A percentile compares a stretch with the other conserved stretches of the same genome.
phyloP scores from a whole-genome alignment of 2,113 vertebrate genomes.

The Turdus rufiventris region DNA sequence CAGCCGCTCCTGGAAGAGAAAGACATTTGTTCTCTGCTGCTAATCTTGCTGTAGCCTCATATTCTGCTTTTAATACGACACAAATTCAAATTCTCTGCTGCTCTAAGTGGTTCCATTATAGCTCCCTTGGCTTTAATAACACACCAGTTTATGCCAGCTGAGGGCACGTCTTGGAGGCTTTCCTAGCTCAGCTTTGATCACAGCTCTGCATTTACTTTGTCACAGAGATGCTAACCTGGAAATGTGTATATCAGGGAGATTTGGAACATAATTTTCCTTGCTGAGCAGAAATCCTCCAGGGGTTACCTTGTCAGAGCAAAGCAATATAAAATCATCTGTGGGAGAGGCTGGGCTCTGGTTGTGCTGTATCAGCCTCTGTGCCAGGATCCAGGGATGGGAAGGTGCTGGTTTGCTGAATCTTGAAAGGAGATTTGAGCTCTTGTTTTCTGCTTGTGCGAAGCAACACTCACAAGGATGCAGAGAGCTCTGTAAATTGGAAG shows the following conservation, averaged over 20 bases:
- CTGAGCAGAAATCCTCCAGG: constrained; percentile 42
- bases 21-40: neutral
- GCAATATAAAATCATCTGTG: constrained; percentile 41
- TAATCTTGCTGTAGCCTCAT: neutral
- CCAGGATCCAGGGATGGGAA: neutral
- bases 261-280: constrained; percentile 49
- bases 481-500: neutral
- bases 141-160: neutral
- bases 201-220: constrained; percentile 20
- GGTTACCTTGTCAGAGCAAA: constrained; percentile 49
- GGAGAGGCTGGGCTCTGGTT: neutral
- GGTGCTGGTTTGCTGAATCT: neutral
- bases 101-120: neutral
- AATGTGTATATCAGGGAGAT: constrained; percentile 25
- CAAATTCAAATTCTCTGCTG: neutral
- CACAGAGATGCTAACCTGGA: constrained; percentile 20
- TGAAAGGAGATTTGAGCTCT: neutral
- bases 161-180: neutral
- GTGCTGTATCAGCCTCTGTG: neutral
- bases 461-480: neutral
- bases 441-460: neutral
- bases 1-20: neutral
- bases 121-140: constrained; percentile 1
- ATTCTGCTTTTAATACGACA: neutral
- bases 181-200: neutral